phyloP scores from a whole-genome alignment of 2,113 vertebrate genomes.

The Phaethornis superciliosus region DNA sequence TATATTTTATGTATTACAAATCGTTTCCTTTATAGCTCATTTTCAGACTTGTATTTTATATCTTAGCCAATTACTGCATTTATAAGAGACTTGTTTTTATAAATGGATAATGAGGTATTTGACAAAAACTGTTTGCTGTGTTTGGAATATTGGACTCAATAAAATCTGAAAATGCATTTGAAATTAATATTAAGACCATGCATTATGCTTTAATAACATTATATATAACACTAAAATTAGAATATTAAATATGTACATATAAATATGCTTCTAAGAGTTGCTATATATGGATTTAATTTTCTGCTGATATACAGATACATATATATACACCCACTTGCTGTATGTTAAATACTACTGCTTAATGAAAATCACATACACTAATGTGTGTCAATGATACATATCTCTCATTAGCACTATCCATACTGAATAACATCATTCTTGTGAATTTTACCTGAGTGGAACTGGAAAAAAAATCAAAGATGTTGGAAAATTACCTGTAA shows the following conservation, averaged over 20 bases:
- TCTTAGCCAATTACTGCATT: background rate
- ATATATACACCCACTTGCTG: background rate
- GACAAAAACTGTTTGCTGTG: background rate
- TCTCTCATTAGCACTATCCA: background rate
- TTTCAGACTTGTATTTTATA: background rate
- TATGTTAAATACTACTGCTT: background rate
- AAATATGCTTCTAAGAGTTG: background rate
- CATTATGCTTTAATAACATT: constrained; percentile 17
- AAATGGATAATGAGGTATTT: constrained; percentile 27
- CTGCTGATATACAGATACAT: background rate
- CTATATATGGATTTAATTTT: constrained; percentile 56
- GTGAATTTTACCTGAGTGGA: background rate
- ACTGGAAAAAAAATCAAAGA: background rate
- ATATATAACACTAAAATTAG: background rate
- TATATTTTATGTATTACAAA: background rate
- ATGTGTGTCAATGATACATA: background rate
- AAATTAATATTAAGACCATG: constrained; percentile 31
- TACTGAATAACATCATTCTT: background rate
- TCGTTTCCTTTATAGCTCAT: background rate
- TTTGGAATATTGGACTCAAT: constrained; percentile 9
- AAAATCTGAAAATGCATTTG: background rate
- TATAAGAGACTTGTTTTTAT: background rate
- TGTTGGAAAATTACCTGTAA: background rate
- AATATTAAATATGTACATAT: background rate
- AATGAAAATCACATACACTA: background rate